phyloP scores from a whole-genome alignment of 35 echinoderm and acorn worm species.

The Amphiura filiformis region DNA sequence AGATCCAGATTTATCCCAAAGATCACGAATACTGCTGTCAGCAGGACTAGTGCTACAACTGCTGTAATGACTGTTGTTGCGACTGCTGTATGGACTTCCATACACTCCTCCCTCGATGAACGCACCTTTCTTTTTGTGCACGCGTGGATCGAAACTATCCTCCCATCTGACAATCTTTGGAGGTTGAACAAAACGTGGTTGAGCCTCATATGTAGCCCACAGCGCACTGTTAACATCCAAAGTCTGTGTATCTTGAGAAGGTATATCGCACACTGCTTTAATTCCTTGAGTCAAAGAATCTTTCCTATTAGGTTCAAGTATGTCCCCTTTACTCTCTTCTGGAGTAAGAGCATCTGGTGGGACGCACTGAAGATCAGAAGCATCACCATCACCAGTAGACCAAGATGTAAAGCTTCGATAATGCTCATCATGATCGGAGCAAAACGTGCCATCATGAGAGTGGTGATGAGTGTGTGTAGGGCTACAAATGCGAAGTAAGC shows the following conservation, averaged over 20 bases:
- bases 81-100: slow-evolving; percentile 91
- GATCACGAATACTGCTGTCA: slow-evolving; percentile 76
- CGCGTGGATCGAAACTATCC: slow-evolving; percentile 45
- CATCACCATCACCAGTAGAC: neutral
- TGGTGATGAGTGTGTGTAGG: slow-evolving; percentile 70
- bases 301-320: neutral
- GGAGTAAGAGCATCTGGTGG: neutral
- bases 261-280: slow-evolving; percentile 48
- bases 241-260: slow-evolving; percentile 19
- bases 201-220: slow-evolving; percentile 92
- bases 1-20: slow-evolving; percentile 67
- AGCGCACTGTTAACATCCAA: slow-evolving; percentile 88
- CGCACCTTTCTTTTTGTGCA: slow-evolving; percentile 26
- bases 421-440: neutral
- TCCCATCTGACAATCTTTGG: slow-evolving; percentile 93
- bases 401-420: neutral
- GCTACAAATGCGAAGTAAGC: slow-evolving; percentile 71
- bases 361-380: neutral
- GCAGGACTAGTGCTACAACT: slow-evolving; percentile 91
- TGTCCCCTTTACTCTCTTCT: neutral
- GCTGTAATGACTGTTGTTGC: slow-evolving; percentile 92
- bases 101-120: slow-evolving; percentile 99
- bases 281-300: slow-evolving; percentile 70
- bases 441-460: slow-evolving; percentile 4
- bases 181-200: slow-evolving; percentile 51